Evolutionary conservation across 1,140 invertebrate genomes (phyloP).

Genomic region (Sminthurinus signatus): DNA sequence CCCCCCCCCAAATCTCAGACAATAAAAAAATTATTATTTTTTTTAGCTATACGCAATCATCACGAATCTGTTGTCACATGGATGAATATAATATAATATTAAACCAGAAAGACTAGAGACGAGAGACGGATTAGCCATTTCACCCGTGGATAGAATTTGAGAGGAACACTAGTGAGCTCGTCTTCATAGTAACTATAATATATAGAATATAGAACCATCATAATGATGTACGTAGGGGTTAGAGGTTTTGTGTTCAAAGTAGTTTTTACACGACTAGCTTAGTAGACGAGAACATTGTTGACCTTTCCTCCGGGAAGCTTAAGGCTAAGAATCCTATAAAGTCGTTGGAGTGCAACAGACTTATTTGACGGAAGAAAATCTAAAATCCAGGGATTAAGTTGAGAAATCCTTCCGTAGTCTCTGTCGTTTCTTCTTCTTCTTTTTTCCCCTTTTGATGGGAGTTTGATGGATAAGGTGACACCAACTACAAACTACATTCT

Average conservation of each 20-base stretch:
- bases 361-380: neutral
- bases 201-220: neutral
- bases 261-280: neutral
- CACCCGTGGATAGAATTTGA: too few species aligned
- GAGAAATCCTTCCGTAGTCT: neutral
- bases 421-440: neutral
- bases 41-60: too few species aligned
- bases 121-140: too few species aligned
- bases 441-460: neutral
- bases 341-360: slow-evolving; percentile 18
- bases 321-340: slow-evolving; percentile 21
- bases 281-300: neutral
- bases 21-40: too few species aligned
- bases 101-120: too few species aligned
- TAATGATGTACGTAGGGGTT: too few species aligned
- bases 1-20: too few species aligned
- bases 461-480: neutral
- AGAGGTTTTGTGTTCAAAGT: neutral
- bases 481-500: neutral
- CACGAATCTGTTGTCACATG: too few species aligned
- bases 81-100: too few species aligned
- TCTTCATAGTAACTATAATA: neutral
- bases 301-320: slow-evolving; percentile 16
- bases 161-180: too few species aligned
- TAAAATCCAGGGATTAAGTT: neutral